Evolutionary conservation across 30 jellyfish, hydroid and myxozoan species (phyloP).

Genomic region (Chironex yamaguchii): DNA sequence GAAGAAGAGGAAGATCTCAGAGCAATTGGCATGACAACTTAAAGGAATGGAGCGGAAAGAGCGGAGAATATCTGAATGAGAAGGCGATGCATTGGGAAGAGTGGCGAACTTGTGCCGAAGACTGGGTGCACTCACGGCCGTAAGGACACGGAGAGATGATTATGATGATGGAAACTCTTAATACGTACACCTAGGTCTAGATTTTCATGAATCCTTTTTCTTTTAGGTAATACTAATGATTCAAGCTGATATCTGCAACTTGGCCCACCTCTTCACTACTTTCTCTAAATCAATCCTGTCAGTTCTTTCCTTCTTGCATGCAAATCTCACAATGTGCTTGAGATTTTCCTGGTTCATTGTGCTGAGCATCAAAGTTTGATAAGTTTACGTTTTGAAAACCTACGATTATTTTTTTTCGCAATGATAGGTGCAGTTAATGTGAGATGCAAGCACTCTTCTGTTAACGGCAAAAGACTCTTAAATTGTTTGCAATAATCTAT

Average conservation of each 20-base stretch:
- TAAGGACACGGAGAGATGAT: no score
- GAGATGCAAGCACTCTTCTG: conserved; percentile 46
- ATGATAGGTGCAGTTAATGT: conserved; percentile 49
- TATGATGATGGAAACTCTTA: no score
- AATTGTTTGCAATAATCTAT: background rate
- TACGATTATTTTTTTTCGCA: conserved; percentile 8
- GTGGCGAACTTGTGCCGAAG: no score
- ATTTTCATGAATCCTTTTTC: no score
- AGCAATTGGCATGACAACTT: no score
- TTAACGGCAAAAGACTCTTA: conserved; percentile 18
- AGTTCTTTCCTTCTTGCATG: conserved; percentile 37
- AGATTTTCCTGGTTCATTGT: conserved; percentile 6
- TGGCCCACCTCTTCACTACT: conserved; percentile 17
- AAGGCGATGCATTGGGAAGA: no score
- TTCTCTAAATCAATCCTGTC: conserved; percentile 21
- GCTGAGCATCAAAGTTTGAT: conserved; percentile 23
- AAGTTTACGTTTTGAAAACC: conserved; percentile 43
- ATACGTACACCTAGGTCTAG: no score
- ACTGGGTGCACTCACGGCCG: no score
- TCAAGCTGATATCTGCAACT: conserved; percentile 28
- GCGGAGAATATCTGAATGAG: no score
- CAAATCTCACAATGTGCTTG: conserved; percentile 13
- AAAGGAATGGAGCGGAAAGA: no score
- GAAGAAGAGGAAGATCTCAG: no score
- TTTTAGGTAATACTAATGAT: conserved; percentile 11